These are phyloP conservation scores for Thomomys bottae DNA, from an alignment of 2,113 vertebrate genomes.

Conservation along the genomic window DNA sequence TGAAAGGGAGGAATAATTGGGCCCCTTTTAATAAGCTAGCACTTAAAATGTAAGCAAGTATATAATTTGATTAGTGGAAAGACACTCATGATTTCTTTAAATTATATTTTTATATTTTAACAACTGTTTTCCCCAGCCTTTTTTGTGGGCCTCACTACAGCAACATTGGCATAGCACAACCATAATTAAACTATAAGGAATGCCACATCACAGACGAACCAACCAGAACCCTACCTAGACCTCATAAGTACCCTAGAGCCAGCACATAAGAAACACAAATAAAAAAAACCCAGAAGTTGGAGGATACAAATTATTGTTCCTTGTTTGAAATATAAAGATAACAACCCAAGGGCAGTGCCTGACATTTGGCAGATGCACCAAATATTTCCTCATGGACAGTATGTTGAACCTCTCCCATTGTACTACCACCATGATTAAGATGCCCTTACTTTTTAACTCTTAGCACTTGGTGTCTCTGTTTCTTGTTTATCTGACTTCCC, in stretches of 20 bases:
- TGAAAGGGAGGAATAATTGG: constrained; percentile 65
- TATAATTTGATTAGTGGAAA: constrained; percentile 56
- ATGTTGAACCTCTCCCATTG: background rate
- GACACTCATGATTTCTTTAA: background rate
- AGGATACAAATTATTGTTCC: background rate
- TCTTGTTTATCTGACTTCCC: background rate
- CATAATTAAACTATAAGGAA: constrained; percentile 35
- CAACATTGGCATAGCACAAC: background rate
- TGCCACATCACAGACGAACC: constrained; percentile 6
- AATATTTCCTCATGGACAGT: background rate
- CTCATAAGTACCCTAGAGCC: background rate
- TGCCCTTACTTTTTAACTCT: no score
- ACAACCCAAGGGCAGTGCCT: background rate
- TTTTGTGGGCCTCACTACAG: background rate
- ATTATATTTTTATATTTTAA: constrained; percentile 58
- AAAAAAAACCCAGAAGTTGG: background rate
- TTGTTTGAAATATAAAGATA: constrained; percentile 19
- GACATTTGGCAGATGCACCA: accelerated
- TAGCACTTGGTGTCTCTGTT: background rate
- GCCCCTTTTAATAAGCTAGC: constrained; percentile 51
- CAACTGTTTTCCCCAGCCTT: constrained; percentile 53
- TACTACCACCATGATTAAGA: background rate
- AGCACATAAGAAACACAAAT: background rate
- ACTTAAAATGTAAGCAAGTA: constrained; percentile 36
- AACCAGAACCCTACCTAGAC: background rate